Evolutionary conservation across 92 coral and sea anemone genomes (phyloP).

Genomic region (Heliopora coerulea): DNA sequence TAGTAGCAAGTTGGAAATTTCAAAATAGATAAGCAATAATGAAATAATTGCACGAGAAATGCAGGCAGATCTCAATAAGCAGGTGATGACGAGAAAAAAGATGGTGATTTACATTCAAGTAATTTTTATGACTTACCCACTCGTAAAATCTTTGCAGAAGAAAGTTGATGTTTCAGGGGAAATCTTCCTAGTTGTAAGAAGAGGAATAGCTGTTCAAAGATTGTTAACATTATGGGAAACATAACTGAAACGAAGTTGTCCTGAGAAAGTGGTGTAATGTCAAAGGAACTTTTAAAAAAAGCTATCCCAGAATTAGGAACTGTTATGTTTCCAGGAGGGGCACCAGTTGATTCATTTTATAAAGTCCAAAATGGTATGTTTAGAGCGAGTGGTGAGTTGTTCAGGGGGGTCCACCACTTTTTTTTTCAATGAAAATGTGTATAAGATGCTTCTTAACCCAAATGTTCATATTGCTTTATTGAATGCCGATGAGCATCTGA

Average conservation of each 20-base stretch:
- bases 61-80: conserved; percentile 45
- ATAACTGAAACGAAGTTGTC: conserved; percentile 40
- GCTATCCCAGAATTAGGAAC: conserved; percentile 49
- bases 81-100: conserved; percentile 17
- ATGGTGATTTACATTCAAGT: not conserved
- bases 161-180: conserved; percentile 49
- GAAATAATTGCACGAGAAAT: conserved; percentile 53
- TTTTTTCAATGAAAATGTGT: conserved; percentile 56
- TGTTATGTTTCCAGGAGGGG: conserved; percentile 59
- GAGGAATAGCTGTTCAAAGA: conserved; percentile 58
- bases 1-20: not conserved
- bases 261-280: conserved; percentile 19
- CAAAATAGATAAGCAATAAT: conserved; percentile 33
- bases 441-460: conserved; percentile 47
- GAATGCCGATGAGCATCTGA: conserved; percentile 60
- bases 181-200: conserved; percentile 45
- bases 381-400: conserved; percentile 69
- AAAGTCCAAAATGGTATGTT: conserved; percentile 62
- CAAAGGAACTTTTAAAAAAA: conserved; percentile 52
- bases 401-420: conserved; percentile 67
- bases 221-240: conserved; percentile 56
- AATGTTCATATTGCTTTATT: conserved; percentile 49
- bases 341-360: conserved; percentile 57
- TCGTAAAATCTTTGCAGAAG: conserved; percentile 45
- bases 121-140: conserved; percentile 37